Percentiles rank a stretch among this genome's conserved stretches.
phyloP scores from a whole-genome alignment of 2,888 invertebrate species.

The Polietes domitor region DNA sequence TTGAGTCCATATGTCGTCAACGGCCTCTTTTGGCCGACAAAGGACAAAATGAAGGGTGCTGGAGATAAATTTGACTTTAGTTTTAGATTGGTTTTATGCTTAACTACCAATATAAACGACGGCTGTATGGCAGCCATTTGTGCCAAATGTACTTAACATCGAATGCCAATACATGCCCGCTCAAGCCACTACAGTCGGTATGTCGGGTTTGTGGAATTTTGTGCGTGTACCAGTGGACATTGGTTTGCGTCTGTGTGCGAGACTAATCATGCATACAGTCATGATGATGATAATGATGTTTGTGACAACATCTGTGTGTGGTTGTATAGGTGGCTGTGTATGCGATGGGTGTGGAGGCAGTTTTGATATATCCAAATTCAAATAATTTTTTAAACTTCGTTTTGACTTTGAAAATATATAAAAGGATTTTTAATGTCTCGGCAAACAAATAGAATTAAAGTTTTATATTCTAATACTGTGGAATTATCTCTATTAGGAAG shows the following conservation, averaged over 20 bases:
- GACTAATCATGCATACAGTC: not conserved
- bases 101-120: slow-evolving; percentile 56
- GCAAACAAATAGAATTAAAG: too few species aligned
- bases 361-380: too few species aligned
- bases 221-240: not conserved
- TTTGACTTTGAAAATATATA: too few species aligned
- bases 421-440: too few species aligned
- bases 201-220: not conserved
- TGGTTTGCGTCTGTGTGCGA: not conserved
- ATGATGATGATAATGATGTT: not conserved
- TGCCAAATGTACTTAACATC: slow-evolving; percentile 42
- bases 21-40: not conserved
- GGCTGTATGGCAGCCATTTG: slow-evolving; percentile 46
- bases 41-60: not conserved
- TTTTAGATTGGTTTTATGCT: slow-evolving; percentile 59
- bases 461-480: too few species aligned
- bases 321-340: not conserved
- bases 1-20: not conserved
- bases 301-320: not conserved
- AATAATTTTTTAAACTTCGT: too few species aligned
- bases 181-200: not conserved
- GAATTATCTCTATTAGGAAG: too few species aligned
- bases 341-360: not conserved
- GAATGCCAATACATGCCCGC: not conserved
- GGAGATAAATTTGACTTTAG: slow-evolving; percentile 53